Conservation (phyloP, 2,797 vertebrate genomes). For the Rallus crepitans region DNA sequence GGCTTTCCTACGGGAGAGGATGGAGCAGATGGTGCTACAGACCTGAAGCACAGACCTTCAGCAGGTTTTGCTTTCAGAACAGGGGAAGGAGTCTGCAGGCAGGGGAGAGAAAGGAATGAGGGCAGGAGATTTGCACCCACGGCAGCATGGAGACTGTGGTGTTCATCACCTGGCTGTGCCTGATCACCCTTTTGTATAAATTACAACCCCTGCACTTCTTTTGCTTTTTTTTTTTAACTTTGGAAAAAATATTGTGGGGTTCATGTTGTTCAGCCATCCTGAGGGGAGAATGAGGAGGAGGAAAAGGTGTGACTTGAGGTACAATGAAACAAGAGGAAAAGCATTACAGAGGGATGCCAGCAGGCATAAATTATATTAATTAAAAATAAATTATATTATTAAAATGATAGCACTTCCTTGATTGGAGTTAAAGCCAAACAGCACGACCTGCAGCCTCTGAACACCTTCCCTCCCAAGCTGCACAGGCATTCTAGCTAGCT, state of each 20-base stretch:
- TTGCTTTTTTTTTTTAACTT: background rate
- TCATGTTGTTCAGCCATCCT: background rate
- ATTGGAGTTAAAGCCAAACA: background rate
- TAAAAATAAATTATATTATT: background rate
- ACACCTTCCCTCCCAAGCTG: background rate
- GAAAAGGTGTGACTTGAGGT: background rate
- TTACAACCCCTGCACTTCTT: rapidly evolving
- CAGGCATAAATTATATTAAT: background rate
- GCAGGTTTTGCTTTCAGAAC: background rate
- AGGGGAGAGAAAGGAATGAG: background rate
- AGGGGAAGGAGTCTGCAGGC: background rate
- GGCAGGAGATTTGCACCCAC: background rate
- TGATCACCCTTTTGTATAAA: background rate
- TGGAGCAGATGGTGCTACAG: background rate
- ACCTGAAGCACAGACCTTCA: background rate
- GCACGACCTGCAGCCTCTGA: rapidly evolving
- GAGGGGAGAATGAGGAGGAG: background rate
- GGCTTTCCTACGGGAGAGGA: background rate
- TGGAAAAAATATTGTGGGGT: background rate
- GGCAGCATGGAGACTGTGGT: rapidly evolving
- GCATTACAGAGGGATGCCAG: background rate
- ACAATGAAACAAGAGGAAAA: background rate
- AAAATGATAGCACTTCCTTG: background rate
- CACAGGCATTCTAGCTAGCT: background rate
- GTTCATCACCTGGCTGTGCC: background rate